These are phyloP conservation scores for Cebidichthys violaceus DNA, from an alignment of 2,113 vertebrate species.

Conservation along the genomic window DNA sequence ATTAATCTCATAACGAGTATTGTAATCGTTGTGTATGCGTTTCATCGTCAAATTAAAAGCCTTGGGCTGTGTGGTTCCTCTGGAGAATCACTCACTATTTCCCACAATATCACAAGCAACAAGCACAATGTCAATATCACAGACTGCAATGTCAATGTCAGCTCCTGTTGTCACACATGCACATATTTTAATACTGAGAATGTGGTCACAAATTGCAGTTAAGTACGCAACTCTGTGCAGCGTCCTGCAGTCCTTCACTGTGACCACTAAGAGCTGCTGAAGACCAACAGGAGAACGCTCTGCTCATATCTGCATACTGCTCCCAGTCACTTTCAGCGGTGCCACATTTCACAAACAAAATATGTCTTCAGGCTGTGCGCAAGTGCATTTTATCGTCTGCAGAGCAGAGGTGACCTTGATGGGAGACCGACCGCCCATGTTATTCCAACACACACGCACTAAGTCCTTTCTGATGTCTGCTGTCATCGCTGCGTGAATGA, in stretches of 20 bases:
- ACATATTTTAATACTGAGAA: neutral
- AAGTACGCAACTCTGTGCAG: neutral
- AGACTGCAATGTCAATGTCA: neutral
- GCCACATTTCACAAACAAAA: slow-evolving; percentile 1
- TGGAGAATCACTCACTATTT: neutral
- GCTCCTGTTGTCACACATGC: neutral
- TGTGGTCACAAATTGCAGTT: neutral
- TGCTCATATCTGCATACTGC: slow-evolving; percentile 40
- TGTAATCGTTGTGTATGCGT: neutral
- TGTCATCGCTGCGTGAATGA: neutral
- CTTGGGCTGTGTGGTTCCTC: neutral
- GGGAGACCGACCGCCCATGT: slow-evolving; percentile 1
- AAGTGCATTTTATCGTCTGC: neutral
- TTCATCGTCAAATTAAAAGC: neutral
- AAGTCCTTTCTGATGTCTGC: neutral
- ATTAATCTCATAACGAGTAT: neutral
- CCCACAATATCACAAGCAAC: neutral
- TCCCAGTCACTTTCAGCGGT: slow-evolving; percentile 19
- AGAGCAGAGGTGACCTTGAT: slow-evolving; percentile 33
- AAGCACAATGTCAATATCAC: neutral
- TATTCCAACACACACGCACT: slow-evolving; percentile 13
- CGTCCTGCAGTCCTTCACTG: slow-evolving; percentile 14
- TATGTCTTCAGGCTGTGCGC: neutral
- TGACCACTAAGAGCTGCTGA: slow-evolving; percentile 68
- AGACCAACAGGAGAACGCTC: slow-evolving; percentile 46